A percentile compares a stretch with the other conserved stretches of the same genome.
Conservation (phyloP, 2,888 invertebrate genomes). For the Zaprionus lineosus region DNA sequence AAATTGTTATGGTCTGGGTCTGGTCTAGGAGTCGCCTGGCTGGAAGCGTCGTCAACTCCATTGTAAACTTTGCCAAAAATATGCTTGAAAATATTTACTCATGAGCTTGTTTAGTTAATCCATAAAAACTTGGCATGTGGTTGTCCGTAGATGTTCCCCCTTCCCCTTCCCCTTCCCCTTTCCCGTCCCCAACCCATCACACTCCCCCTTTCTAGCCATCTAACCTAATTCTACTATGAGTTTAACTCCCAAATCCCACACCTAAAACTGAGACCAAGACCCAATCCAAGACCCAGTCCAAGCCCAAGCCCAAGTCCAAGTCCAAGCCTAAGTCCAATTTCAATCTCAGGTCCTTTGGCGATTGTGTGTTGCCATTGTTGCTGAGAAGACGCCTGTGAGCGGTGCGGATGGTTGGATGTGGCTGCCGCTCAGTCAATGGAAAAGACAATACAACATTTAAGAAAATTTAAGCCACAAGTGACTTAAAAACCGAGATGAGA, state of each 20-base stretch:
- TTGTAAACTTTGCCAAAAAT: conserved; percentile 68
- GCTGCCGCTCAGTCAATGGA: conserved; percentile 24
- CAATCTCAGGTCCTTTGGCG: no score
- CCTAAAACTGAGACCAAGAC: no score
- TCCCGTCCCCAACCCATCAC: no score
- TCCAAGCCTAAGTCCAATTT: no score
- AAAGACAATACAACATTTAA: conserved; percentile 73
- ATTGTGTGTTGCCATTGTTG: conserved; percentile 6
- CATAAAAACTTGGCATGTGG: conserved; percentile 71
- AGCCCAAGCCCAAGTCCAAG: no score
- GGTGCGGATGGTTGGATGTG: no score
- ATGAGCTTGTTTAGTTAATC: conserved; percentile 78
- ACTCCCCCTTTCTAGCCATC: no score
- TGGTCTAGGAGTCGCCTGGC: background rate
- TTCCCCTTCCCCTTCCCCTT: background rate
- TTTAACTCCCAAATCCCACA: no score
- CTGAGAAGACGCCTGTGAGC: no score
- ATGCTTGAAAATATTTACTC: conserved; percentile 77
- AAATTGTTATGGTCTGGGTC: conserved; percentile 64
- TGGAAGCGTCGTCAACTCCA: conserved; percentile 48
- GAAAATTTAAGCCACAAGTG: conserved; percentile 77
- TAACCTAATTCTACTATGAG: no score
- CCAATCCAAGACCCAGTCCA: no score
- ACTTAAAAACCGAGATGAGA: conserved; percentile 71
- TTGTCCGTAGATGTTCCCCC: conserved; percentile 16